Conservation (phyloP, 1,140 invertebrate genomes). For the Drosophila guanche region DNA sequence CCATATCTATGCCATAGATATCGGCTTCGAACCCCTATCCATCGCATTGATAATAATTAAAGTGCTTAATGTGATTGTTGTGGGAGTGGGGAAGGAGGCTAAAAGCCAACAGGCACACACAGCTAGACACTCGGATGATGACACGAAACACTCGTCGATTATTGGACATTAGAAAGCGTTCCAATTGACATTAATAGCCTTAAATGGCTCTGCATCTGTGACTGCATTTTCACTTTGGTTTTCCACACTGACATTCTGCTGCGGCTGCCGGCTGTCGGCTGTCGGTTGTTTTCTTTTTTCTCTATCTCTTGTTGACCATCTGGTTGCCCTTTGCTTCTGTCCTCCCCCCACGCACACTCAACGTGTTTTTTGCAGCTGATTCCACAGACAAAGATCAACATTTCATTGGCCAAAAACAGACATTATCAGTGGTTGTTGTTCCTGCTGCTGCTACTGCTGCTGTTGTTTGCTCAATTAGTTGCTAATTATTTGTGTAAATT, state of each 20-base stretch:
- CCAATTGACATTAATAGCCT: conserved; percentile 47
- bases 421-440: background rate
- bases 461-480: conserved; percentile 26
- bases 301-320: conserved; percentile 13
- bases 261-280: conserved; percentile 1
- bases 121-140: too few relatives aligned
- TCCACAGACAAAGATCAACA: too few relatives aligned
- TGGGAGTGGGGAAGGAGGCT: background rate
- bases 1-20: conserved; percentile 9
- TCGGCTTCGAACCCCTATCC: conserved; percentile 22
- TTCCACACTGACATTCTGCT: conserved; percentile 1
- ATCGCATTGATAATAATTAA: conserved; percentile 45
- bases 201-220: conserved; percentile 20
- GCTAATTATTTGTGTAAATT: conserved; percentile 52
- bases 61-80: conserved; percentile 33
- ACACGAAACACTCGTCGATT: background rate
- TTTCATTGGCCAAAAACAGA: conserved; percentile 10
- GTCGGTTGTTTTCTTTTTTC: background rate
- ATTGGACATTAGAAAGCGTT: conserved; percentile 48
- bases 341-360: background rate
- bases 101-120: conserved; percentile 10
- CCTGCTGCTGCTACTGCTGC: too few relatives aligned
- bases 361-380: conserved; percentile 33
- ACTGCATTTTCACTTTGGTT: conserved; percentile 22
- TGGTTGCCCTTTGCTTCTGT: conserved; percentile 4